These are phyloP conservation scores for Marcusenius ussheri DNA, from an alignment of 2,113 vertebrate genomes.

Conservation along the genomic window DNA sequence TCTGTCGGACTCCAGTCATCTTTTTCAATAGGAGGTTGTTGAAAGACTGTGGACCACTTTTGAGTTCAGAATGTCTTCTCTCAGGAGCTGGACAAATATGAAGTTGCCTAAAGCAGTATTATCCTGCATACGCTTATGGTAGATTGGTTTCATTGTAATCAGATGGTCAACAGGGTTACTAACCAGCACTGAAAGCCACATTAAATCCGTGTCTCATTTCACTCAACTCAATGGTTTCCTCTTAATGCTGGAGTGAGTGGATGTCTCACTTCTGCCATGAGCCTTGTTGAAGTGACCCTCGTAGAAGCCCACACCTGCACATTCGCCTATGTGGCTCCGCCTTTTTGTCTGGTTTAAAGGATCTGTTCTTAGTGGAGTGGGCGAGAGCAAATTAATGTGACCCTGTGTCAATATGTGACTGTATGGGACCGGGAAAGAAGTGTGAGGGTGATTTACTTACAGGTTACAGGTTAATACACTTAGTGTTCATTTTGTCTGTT, in stretches of 20 bases:
- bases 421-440: not conserved
- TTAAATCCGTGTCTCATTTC: not conserved
- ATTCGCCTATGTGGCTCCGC: not conserved
- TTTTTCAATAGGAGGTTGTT: not conserved
- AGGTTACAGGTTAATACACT: not conserved
- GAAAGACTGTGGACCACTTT: not conserved
- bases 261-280: not conserved
- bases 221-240: not conserved
- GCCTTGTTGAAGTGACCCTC: not conserved
- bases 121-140: not conserved
- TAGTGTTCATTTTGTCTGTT: not conserved
- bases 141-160: not conserved
- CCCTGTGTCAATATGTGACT: not conserved
- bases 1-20: not conserved
- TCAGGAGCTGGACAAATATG: not conserved
- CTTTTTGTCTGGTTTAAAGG: not conserved
- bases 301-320: not conserved
- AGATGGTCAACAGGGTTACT: not conserved
- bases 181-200: not conserved
- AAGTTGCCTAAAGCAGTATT: not conserved
- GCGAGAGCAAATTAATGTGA: not conserved
- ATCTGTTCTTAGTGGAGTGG: not conserved
- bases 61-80: not conserved
- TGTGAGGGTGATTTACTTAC: not conserved
- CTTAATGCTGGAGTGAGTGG: not conserved